A percentile compares a stretch with the other conserved stretches of the same genome.
Evolutionary conservation across 2,113 vertebrate species (phyloP).

Genomic region (Poeciliopsis occidentalis): DNA sequence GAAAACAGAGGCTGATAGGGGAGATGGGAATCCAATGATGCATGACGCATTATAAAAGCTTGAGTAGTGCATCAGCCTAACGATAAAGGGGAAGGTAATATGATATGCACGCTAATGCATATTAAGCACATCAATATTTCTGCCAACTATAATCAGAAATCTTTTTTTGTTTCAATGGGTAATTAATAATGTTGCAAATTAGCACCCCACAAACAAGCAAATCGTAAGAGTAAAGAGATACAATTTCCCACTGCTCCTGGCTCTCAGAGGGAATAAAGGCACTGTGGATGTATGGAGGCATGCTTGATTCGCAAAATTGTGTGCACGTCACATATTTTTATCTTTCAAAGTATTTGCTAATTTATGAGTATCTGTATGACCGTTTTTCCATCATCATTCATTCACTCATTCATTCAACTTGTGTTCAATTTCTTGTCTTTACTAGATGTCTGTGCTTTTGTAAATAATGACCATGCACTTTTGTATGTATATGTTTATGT

Average conservation of each 20-base stretch:
- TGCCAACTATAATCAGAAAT: slow-evolving; percentile 66
- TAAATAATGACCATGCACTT: not conserved
- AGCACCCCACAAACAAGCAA: slow-evolving; percentile 72
- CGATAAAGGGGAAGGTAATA: slow-evolving; percentile 51
- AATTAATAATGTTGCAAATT: slow-evolving; percentile 79
- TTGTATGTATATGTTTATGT: not conserved
- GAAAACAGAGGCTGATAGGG: not conserved
- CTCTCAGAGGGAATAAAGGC: slow-evolving; percentile 23
- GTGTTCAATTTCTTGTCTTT: not conserved
- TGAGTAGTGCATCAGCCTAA: slow-evolving; percentile 54
- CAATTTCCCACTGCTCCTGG: slow-evolving; percentile 47
- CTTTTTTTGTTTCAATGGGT: slow-evolving; percentile 73
- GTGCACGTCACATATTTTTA: not conserved
- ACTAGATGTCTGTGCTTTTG: not conserved
- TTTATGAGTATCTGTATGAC: not conserved
- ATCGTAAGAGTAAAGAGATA: slow-evolving; percentile 66
- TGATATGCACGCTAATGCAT: slow-evolving; percentile 69
- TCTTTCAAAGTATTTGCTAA: not conserved
- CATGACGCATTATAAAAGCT: slow-evolving; percentile 61
- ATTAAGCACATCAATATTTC: slow-evolving; percentile 66
- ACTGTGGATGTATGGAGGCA: slow-evolving; percentile 11
- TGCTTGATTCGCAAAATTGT: slow-evolving; percentile 40
- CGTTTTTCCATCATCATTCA: not conserved
- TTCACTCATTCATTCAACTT: not conserved
- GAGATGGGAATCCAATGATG: slow-evolving; percentile 41